Base-by-base conservation (phyloP, 2,888 invertebrate genomes). In the Ennomos quercinarius region DNA sequence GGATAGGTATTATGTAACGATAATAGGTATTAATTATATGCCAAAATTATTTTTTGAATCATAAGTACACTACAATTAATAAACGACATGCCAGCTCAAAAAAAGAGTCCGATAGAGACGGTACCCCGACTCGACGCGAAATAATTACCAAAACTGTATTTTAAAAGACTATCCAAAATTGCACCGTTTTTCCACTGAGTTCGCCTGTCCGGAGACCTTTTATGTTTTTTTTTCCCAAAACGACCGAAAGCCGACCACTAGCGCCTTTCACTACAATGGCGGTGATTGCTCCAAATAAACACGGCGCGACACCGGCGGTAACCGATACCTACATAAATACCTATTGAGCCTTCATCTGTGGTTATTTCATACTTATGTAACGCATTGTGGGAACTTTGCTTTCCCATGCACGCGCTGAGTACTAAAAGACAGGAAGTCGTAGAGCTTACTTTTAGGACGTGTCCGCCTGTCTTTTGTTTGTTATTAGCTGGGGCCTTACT, bases 281-380 rank as follows among this genome's bases (percentile, higher is more conserved):
- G 73, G 63, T 68, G 70, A 71, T 71, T 74, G 80, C 78, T 78
- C 79, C 78, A 77, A 74, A 80, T 80, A 78, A 73, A 71, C 71
- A 70, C 69, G 74, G 71, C 63, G 73, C 55, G 47, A 61, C 50
- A 55, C n/a, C 9, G n/a, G 48, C 6, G 8, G 17, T 46, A 11
- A 66, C 64, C 70, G 67, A 77, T 75, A 74, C 71, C 57, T 52
- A 63, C 70, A 65, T 59, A 64, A 59, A 61, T 61, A 57, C 43
- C 43, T 48, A 45, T 53, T 56, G 52, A 43, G 41, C 47, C 13
- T 58, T 36, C 44, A 12, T 35, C 9, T 44, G 57, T 49, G 57
- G 58, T 64, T 67, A 61, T 61, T 62, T 57, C 61, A 63, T 58
- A 42, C 61, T 60, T 56, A 47, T 49, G 48, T 42, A 58, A 63